Conservation (phyloP, 2,113 vertebrate species). For the Sinocyclocheilus maitianheensis region DNA sequence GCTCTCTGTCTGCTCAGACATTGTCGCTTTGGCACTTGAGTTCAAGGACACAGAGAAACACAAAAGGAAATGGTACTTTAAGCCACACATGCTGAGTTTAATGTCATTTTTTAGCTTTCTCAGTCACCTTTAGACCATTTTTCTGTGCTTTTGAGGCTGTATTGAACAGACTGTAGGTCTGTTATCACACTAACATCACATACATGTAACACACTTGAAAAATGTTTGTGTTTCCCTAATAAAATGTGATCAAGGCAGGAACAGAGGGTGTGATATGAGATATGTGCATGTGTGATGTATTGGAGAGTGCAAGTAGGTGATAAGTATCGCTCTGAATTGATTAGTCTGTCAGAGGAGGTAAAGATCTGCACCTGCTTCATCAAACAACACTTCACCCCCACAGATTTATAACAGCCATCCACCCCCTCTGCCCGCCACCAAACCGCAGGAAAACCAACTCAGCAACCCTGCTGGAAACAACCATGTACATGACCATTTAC, state of each 20-base stretch:
- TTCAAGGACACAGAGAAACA: background rate
- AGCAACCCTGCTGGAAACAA: slow-evolving; percentile 6
- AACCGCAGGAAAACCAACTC: background rate
- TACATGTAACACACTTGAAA: background rate
- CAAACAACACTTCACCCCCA: slow-evolving; percentile 1
- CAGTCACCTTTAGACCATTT: background rate
- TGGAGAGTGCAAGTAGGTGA: slow-evolving; percentile 30
- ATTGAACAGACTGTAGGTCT: background rate
- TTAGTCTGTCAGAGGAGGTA: slow-evolving; percentile 45
- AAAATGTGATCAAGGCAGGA: background rate
- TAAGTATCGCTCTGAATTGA: slow-evolving; percentile 48
- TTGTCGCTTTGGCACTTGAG: background rate
- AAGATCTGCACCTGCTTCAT: slow-evolving; percentile 45
- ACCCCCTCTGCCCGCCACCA: background rate
- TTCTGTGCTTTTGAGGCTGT: background rate
- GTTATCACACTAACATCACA: background rate
- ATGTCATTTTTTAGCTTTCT: background rate
- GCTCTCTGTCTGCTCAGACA: slow-evolving; percentile 10
- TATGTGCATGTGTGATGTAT: slow-evolving; percentile 27
- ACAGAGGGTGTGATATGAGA: slow-evolving; percentile 14
- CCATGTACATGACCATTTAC: background rate
- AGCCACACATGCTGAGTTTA: too few species aligned
- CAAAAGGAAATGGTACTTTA: background rate
- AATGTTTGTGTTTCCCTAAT: background rate
- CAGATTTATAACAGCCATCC: slow-evolving; percentile 33